These are phyloP conservation scores for Nineta flava DNA, from an alignment of 2,888 invertebrate genomes.

Conservation along the genomic window DNA sequence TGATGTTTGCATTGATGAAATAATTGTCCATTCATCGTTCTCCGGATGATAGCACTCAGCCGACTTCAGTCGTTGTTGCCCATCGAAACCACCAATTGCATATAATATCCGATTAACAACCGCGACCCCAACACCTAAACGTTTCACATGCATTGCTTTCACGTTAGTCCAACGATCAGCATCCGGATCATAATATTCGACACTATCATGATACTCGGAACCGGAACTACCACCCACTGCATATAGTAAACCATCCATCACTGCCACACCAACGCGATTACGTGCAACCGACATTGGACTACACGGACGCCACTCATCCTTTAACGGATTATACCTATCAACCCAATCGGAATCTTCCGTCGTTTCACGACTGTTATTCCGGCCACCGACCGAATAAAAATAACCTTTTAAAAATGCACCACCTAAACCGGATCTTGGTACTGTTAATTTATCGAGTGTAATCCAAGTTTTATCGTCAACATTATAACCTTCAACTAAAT, in stretches of 20 bases:
- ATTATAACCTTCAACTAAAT: slow-evolving; percentile 77
- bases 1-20: slow-evolving; percentile 59
- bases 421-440: slow-evolving; percentile 75
- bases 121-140: slow-evolving; percentile 67
- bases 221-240: slow-evolving; percentile 86
- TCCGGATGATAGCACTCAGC: slow-evolving; percentile 91
- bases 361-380: slow-evolving; percentile 79
- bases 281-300: slow-evolving; percentile 76
- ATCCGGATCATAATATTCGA: slow-evolving; percentile 83
- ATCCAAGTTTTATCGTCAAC: slow-evolving; percentile 75
- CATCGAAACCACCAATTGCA: slow-evolving; percentile 85
- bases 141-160: slow-evolving; percentile 55
- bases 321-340: slow-evolving; percentile 71
- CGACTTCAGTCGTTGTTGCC: slow-evolving; percentile 53
- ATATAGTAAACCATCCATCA: slow-evolving; percentile 80
- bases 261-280: slow-evolving; percentile 84
- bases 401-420: slow-evolving; percentile 75
- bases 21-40: slow-evolving; percentile 72
- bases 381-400: slow-evolving; percentile 84
- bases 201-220: slow-evolving; percentile 69
- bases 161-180: slow-evolving; percentile 65
- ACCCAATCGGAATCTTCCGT: slow-evolving; percentile 82
- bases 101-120: slow-evolving; percentile 62
- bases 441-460: slow-evolving; percentile 63
- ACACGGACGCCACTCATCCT: slow-evolving; percentile 75